Base-by-base conservation (phyloP, 2,113 vertebrate species). In the Mastomys natalensis region DNA sequence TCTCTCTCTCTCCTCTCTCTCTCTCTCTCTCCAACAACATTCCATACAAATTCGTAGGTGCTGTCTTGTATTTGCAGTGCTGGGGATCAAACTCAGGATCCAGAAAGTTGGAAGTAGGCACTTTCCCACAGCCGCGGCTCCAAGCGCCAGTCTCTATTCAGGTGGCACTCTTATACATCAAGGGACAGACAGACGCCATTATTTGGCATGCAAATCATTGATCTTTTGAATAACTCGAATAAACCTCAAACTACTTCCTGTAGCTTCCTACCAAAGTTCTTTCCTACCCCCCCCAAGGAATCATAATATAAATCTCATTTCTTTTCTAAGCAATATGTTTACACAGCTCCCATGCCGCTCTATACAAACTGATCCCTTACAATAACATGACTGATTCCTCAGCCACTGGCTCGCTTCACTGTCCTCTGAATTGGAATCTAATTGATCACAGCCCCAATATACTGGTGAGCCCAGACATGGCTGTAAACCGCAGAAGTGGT, bases 211-310 rank as follows among this genome's bases (percentile, higher is more conserved):
- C 43, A 92, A 90, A 43, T 82, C 51, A 51, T 17, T 92, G 89
- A 17, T 34, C 11, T 70, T 90, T 40, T 48, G 81, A 85, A 88
- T 43, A 95, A 80, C 37, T 77, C 62, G 26, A 43, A 53, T 10
- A 21, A 80, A 58, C 51, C 43, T n/a, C 73, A 45, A 85, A 82
- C 34, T 40, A 85, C 74, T 82, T 96, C 45, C 70, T 40, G 16
- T 43, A 60, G 62, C 74, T 95, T 95, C 64, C 74, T 40, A 70
- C 19, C 78, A n/a, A 53, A 96, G 74, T 48, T 78, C 62, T 43
- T 43, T 22, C 17, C 45, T 64, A 29, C 26, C 4, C 11, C 22
- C 8, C 9, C 37, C 40, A 37, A 37, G 34, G 21, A 76, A 62
- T 11, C 1, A 21, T 0, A 87, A 84, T 70, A 80, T 72, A 85